phyloP scores from a whole-genome alignment of 2,888 invertebrate species.

The Trilocha varians region DNA sequence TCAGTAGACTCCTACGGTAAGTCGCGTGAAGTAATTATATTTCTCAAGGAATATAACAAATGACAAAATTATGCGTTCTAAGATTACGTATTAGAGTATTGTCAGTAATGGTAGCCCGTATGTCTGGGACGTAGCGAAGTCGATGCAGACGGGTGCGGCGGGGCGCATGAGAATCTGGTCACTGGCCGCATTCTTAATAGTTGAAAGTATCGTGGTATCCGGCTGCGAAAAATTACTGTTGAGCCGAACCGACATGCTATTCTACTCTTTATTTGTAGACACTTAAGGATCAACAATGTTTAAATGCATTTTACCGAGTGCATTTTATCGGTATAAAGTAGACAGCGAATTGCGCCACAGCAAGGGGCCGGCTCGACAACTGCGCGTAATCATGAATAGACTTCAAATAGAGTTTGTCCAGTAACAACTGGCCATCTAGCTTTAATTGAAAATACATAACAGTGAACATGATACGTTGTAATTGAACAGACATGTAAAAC shows the following conservation, averaged over 20 bases:
- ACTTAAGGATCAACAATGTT: constrained; percentile 14
- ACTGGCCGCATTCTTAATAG: constrained; percentile 67
- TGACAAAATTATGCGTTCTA: too few species aligned
- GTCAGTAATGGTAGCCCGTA: not conserved
- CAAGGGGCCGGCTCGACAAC: constrained; percentile 10
- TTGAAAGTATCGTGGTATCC: constrained; percentile 69
- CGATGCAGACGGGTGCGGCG: constrained; percentile 18
- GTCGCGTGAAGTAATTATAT: too few species aligned
- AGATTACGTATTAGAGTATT: not conserved
- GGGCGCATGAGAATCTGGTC: constrained; percentile 52
- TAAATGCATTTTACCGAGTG: constrained; percentile 5
- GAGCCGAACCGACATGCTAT: constrained; percentile 25
- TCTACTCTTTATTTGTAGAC: constrained; percentile 25
- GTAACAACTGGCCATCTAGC: constrained; percentile 23
- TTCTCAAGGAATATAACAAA: too few species aligned
- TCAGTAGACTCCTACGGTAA: too few species aligned
- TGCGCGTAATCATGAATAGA: constrained; percentile 11
- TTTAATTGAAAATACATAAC: too few species aligned
- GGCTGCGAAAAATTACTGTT: constrained; percentile 64
- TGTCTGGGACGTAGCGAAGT: not conserved
- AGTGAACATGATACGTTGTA: constrained; percentile 7
- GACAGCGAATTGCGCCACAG: constrained; percentile 20
- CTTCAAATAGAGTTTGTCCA: constrained; percentile 17
- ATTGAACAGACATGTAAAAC: not conserved
- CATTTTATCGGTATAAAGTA: constrained; percentile 19